Conservation (phyloP, 2,888 invertebrate genomes). For the Eupithecia exiguata region DNA sequence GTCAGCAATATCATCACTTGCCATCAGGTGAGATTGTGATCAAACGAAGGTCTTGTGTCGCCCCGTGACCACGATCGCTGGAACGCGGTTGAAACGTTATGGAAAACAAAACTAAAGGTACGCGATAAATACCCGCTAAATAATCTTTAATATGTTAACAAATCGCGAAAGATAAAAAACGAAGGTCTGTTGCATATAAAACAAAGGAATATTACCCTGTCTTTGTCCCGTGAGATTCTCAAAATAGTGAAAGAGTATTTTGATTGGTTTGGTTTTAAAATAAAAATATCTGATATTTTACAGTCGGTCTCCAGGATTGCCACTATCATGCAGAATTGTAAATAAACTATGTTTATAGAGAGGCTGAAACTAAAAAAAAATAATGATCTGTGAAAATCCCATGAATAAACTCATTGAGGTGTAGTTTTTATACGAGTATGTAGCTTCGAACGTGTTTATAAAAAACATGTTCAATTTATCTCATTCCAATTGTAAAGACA, state of each 20-base stretch:
- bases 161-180: too few species aligned
- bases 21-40: too few species aligned
- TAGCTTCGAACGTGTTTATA: not conserved
- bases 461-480: not conserved
- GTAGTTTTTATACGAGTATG: not conserved
- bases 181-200: too few species aligned
- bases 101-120: too few species aligned
- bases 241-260: not conserved
- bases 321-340: not conserved
- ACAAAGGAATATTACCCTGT: too few species aligned
- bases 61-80: too few species aligned
- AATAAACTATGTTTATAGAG: not conserved
- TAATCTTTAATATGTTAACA: too few species aligned
- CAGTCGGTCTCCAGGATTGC: not conserved
- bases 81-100: too few species aligned
- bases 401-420: not conserved
- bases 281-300: too few species aligned
- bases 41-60: too few species aligned
- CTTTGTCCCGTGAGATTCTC: not conserved
- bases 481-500: slow-evolving; percentile 24
- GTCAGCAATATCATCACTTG: too few species aligned
- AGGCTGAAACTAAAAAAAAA: not conserved
- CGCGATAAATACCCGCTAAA: too few species aligned
- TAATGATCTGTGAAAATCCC: not conserved
- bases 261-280: not conserved